These are phyloP conservation scores for Hyperoplus immaculatus DNA, from an alignment of 2,797 vertebrate species.

Conservation along the genomic window DNA sequence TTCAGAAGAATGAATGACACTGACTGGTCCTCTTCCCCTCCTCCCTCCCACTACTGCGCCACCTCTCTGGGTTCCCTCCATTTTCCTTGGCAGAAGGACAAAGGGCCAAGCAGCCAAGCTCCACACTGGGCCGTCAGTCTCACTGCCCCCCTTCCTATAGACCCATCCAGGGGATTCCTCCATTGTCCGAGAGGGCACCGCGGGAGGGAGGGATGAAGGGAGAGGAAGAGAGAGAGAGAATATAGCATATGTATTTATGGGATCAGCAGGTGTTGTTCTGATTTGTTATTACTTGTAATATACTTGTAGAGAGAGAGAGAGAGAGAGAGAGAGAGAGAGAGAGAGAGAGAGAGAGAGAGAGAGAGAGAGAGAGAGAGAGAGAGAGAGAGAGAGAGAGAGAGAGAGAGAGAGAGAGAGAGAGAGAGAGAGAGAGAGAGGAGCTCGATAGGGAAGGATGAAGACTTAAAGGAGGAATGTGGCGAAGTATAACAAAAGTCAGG, in stretches of 20 bases:
- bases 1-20: constrained; percentile 71
- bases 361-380: no score
- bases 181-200: constrained; percentile 72
- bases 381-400: background rate
- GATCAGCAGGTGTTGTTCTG: no score
- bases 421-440: constrained; percentile 49
- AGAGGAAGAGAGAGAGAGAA: constrained; percentile 46
- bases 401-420: constrained; percentile 48
- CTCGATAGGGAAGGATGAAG: constrained; percentile 59
- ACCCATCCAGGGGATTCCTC: constrained; percentile 69
- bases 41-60: constrained; percentile 47
- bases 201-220: constrained; percentile 39
- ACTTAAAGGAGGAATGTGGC: constrained; percentile 67
- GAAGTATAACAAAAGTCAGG: constrained; percentile 70
- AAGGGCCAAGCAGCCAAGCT: constrained; percentile 70
- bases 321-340: no score
- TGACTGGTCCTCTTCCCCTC: constrained; percentile 51
- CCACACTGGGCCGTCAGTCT: constrained; percentile 81
- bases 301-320: no score
- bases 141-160: constrained; percentile 47
- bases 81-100: constrained; percentile 78
- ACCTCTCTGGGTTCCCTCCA: constrained; percentile 75
- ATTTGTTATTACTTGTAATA: no score
- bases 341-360: constrained; percentile 13
- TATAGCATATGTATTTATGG: no score